These are phyloP conservation scores for Gambusia affinis DNA, from an alignment of 2,113 vertebrate species.

Conservation along the genomic window DNA sequence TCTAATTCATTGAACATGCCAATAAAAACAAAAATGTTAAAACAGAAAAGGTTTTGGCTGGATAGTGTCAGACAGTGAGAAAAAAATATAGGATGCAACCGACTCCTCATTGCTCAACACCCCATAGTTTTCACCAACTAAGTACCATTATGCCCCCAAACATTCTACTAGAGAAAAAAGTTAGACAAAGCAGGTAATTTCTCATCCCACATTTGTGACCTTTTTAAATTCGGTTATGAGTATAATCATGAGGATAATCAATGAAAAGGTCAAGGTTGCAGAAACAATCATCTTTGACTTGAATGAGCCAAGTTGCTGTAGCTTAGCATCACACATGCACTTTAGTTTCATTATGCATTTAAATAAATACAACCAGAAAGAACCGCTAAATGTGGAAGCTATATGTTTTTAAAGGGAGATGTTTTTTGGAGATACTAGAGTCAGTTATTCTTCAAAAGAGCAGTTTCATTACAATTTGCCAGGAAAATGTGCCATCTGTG, in stretches of 20 bases:
- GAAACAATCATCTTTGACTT: constrained; percentile 19
- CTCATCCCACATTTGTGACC: constrained; percentile 6
- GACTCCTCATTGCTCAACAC: not conserved
- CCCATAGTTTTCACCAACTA: not conserved
- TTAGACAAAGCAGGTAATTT: not conserved
- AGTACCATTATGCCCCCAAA: not conserved
- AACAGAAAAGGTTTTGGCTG: no score
- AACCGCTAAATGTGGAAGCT: not conserved
- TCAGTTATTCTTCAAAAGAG: constrained; percentile 32
- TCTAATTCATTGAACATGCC: no score
- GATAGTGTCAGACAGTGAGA: no score
- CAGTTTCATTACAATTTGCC: constrained; percentile 34
- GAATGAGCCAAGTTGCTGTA: constrained; percentile 7
- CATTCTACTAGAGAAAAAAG: not conserved
- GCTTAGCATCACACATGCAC: not conserved
- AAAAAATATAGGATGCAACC: not conserved
- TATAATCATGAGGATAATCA: constrained; percentile 21
- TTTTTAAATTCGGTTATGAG: constrained; percentile 20
- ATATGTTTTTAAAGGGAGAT: constrained; percentile 2
- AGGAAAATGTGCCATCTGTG: constrained; percentile 52
- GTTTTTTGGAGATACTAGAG: not conserved
- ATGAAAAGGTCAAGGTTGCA: constrained; percentile 28
- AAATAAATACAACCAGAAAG: no score
- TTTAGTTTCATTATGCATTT: not conserved
- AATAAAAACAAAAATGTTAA: no score